Evolutionary conservation across 2,888 invertebrate genomes (phyloP), one percentile per base, ranked within the genome.

Genomic region (Odontocolon sp.): DNA sequence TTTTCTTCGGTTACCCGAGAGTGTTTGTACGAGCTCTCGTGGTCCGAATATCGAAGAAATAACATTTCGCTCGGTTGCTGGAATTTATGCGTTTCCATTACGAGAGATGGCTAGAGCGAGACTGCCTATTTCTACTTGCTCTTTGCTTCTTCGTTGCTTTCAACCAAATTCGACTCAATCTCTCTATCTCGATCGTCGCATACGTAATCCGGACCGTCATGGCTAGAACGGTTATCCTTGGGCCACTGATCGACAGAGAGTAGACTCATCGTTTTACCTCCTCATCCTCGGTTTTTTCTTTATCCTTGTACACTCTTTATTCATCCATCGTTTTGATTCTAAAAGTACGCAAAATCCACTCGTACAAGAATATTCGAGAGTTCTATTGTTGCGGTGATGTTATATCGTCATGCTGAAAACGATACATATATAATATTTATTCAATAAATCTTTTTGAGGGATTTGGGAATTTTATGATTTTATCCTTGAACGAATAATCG

Each of bases 41-140:
- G 54, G 23, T 66, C 57, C 66, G 59, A 67, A 73, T 68, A 74
- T 74, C 54, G 61, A 68, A 74, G 73, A 68, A 63, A 68, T 36
- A 69, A 69, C 68, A 64, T 69, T 42, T 47, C 54, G 40, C 23
- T 1, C 45, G 38, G 47, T 40, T 5, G 42, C 31, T 36, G 40
- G 57, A 75, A 75, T 75, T 75, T 74, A 68, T 69, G 63, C 40
- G 69, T 57, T 75, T 75, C 57, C 57, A 69, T 75, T 50, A 57
- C 28, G 40, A 16, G 14, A 45, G 47, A 16, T n/a, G 26, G 54
- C 42, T 47, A 18, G 42, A 5, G 45, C 11, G 33, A 21, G 36
- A 16, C 16, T 31, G n/a, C n/a, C 26, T 18, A 14, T 26, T 47
- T 63, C 18, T 21, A 45, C 33, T 47, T 14, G 14, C 11, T 23